Conservation (phyloP, 2,888 invertebrate species). For the Rhogogaster chlorosoma region DNA sequence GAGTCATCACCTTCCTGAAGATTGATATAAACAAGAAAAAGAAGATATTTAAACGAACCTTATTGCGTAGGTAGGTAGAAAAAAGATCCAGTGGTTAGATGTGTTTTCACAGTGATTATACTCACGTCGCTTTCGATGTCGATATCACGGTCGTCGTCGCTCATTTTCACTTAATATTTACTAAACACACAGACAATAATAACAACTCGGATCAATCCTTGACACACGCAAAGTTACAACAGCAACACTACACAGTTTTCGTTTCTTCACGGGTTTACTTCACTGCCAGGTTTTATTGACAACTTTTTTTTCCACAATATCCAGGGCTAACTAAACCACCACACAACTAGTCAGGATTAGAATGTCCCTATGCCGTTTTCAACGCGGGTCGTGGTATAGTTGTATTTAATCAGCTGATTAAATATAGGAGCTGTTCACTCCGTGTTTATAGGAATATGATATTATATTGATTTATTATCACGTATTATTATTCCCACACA, state of each 20-base stretch:
- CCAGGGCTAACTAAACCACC: slow-evolving; percentile 26
- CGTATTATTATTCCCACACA: not conserved
- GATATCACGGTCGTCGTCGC: slow-evolving; percentile 96
- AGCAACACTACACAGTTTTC: not conserved
- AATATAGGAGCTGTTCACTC: not conserved
- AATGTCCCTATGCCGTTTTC: slow-evolving; percentile 22
- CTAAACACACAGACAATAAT: slow-evolving; percentile 2
- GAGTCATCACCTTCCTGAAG: slow-evolving; percentile 90
- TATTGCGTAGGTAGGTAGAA: slow-evolving; percentile 39
- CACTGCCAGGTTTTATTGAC: slow-evolving; percentile 24
- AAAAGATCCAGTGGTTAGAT: slow-evolving; percentile 34
- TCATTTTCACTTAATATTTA: slow-evolving; percentile 81
- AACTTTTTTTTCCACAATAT: slow-evolving; percentile 36
- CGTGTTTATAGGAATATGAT: not conserved
- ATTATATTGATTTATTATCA: not conserved
- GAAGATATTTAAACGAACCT: slow-evolving; percentile 23
- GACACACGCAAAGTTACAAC: not conserved
- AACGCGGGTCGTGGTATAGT: not conserved
- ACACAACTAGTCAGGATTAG: not conserved
- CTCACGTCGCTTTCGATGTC: slow-evolving; percentile 97
- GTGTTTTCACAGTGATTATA: slow-evolving; percentile 66
- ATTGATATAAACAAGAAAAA: slow-evolving; percentile 46
- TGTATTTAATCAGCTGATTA: slow-evolving; percentile 29
- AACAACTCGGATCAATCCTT: not conserved
- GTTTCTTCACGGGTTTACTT: not conserved